Evolutionary conservation across 1,140 invertebrate genomes (phyloP).

Genomic region (Euschistus heros): DNA sequence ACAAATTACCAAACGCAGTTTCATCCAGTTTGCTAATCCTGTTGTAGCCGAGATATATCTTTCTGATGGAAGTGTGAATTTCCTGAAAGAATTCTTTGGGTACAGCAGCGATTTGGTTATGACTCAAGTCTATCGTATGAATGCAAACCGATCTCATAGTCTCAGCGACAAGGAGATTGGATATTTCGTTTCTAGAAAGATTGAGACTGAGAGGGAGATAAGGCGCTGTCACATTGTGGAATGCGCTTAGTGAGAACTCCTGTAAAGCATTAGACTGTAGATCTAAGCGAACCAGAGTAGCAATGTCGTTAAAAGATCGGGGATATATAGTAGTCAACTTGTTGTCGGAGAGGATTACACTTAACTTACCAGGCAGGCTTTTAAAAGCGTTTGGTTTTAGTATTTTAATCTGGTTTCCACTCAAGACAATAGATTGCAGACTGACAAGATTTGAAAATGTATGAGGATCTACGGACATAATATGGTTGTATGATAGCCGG

Average conservation of each 20-base stretch:
- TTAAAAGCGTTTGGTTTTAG: slow-evolving; percentile 48
- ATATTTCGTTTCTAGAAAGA: slow-evolving; percentile 55
- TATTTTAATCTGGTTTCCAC: slow-evolving; percentile 54
- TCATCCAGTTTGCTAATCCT: slow-evolving; percentile 55
- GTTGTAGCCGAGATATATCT: slow-evolving; percentile 63
- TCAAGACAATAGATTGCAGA: slow-evolving; percentile 57
- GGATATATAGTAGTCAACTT: slow-evolving; percentile 47
- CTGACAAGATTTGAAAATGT: slow-evolving; percentile 52
- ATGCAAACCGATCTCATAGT: slow-evolving; percentile 41
- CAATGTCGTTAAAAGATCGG: slow-evolving; percentile 53
- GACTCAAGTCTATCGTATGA: slow-evolving; percentile 57
- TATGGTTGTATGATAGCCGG: slow-evolving; percentile 60
- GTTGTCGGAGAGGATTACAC: slow-evolving; percentile 57
- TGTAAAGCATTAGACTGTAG: slow-evolving; percentile 59
- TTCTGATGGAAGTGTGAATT: slow-evolving; percentile 47
- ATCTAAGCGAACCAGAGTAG: slow-evolving; percentile 55
- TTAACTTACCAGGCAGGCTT: slow-evolving; percentile 53
- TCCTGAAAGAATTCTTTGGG: slow-evolving; percentile 51
- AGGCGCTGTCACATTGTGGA: slow-evolving; percentile 50
- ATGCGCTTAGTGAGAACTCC: slow-evolving; percentile 51
- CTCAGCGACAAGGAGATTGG: slow-evolving; percentile 44
- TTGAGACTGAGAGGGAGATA: slow-evolving; percentile 52
- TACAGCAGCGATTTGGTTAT: slow-evolving; percentile 52
- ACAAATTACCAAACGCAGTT: slow-evolving; percentile 55
- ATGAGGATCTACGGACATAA: slow-evolving; percentile 46